Base-by-base conservation (phyloP, 92 coral and sea anemone species). In the Palythoa grandis region DNA sequence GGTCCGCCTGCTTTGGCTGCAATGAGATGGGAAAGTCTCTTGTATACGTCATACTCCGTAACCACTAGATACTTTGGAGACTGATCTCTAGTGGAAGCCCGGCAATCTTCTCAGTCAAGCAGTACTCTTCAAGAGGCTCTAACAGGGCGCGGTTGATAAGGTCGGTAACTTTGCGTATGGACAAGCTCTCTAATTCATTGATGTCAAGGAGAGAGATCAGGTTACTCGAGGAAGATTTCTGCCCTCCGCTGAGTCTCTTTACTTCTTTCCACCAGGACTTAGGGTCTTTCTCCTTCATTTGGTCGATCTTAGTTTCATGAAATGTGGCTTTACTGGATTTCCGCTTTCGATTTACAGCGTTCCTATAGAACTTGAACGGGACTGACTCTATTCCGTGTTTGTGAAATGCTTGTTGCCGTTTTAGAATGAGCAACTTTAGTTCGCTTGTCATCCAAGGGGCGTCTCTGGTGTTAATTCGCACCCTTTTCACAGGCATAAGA, bases 401-500 rank as follows among this genome's bases (percentile, higher is more conserved):
- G n/a, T n/a, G n/a, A n/a, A n/a, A n/a, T n/a, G n/a, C n/a, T n/a
- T 76, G 74, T 83, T 87, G 88, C 75, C 93, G 52, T 70, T 87
- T 90, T 52, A 76, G 14, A 43, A 73, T n/a, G n/a, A n/a, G n/a
- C n/a, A n/a, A n/a, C n/a, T n/a, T n/a, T n/a, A n/a, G n/a, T n/a
- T n/a, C n/a, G n/a, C n/a, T n/a, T n/a, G n/a, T n/a, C 35, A 29
- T 29, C 35, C 40, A 91, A 24, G 89, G 87, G 80, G 89, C 83
- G 11, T 89, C 92, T 12, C 74, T 52, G 75, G 89, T 89, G 76
- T 89, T 89, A 43, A 89, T 89, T 66, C 89, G 92, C 74, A 89
- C 89, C 76, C 89, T 89, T 86, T 86, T 89, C 16, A 86, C 69
- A 50, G 91, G 91, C 91, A 83, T 87, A 9, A 87, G 80, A 53